Evolutionary conservation across 2,113 vertebrate species (phyloP), one percentile per base, ranked within the genome.

Genomic region (Ptilonorhynchus violaceus): DNA sequence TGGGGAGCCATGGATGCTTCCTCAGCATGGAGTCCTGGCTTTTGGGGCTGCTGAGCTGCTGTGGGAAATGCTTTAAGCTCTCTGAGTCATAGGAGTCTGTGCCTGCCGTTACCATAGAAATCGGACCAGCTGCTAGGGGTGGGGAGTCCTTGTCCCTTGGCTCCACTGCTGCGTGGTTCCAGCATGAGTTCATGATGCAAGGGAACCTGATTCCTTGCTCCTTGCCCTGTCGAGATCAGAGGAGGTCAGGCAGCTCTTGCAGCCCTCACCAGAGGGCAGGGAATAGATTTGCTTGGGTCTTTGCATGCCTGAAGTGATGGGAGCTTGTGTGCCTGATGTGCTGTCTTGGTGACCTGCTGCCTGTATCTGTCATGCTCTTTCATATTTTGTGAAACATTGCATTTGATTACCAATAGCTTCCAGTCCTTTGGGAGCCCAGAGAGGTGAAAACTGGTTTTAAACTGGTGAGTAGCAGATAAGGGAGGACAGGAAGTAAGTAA

Each of bases 71-170:
- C 69, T 97, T 96, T 69, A 83, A 84, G 89, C 64, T 24, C 35
- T 44, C 83, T 96, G 96, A 95, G 88, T 96, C 88, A 85, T 6
- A 49, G 64, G 70, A 87, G 23, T 56, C 68, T 31, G 47, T 94
- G 60, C 73, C 80, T 90, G 62, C 55, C 0, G 95, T 98, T 96
- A 59, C 95, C 93, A 68, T 95, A 96, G 97, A 93, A 94, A 98
- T 96, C 5, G 4, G 64, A 95, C 74, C 80, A 79, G 78, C 90
- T 97, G 97, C 97, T 78, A 89, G 84, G 91, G 86, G 67, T 92
- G 91, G 84, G 92, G 91, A 96, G 73, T 69, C 64, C 84, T 92
- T 94, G 72, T 96, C 93, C 89, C 41, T 87, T 47, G n/a, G 93
- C 96, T 92, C 53, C 3, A 7, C 41, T 64, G 53, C 87, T 94